phyloP scores from a whole-genome alignment of 2,113 vertebrate genomes.

The Rhagologus leucostigma region DNA sequence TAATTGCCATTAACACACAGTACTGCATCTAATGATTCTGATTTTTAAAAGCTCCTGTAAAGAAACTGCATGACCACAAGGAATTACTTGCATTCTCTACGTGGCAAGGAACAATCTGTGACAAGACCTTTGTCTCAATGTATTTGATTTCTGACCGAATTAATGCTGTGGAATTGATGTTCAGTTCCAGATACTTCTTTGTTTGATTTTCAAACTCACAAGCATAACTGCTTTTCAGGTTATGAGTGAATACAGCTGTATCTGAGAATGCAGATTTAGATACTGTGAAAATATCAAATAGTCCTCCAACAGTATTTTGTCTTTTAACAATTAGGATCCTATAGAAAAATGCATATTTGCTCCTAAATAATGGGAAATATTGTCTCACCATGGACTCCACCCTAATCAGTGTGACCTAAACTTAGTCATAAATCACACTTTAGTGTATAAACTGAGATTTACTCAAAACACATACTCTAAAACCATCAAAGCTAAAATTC shows the following conservation, averaged over 20 bases:
- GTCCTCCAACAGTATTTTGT: neutral
- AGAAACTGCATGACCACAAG: neutral
- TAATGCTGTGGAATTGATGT: neutral
- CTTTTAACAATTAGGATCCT: neutral
- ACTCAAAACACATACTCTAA: neutral
- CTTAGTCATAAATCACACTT: neutral
- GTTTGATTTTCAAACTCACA: neutral
- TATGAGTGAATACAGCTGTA: neutral
- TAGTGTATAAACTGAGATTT: neutral
- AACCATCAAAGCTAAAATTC: neutral
- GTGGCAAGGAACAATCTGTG: neutral
- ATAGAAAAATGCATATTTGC: neutral
- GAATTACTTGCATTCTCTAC: neutral
- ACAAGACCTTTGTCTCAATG: neutral
- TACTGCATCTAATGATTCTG: neutral
- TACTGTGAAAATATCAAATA: neutral
- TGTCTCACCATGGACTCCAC: neutral
- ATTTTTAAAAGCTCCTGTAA: neutral
- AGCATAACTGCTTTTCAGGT: neutral
- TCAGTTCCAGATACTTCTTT: neutral
- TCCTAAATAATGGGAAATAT: neutral
- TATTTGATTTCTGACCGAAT: neutral
- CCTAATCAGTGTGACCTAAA: neutral
- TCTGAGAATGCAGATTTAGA: neutral
- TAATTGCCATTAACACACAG: conserved; percentile 34